Conservation (phyloP, 1,140 invertebrate genomes). For the Phocides pigmalion region DNA sequence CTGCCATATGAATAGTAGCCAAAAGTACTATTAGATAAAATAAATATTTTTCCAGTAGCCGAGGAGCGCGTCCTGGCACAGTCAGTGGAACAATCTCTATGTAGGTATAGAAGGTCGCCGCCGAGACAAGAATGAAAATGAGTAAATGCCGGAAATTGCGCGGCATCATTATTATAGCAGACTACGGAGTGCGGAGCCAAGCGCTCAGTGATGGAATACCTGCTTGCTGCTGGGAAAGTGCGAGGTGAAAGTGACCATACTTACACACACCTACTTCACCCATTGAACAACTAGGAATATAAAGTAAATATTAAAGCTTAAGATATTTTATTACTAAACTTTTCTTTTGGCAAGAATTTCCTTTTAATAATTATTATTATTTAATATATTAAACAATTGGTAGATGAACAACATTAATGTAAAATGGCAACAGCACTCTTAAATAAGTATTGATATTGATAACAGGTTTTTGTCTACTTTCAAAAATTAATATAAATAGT, state of each 20-base stretch:
- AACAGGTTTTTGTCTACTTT: no score
- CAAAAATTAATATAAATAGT: no score
- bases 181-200: not conserved
- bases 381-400: no score
- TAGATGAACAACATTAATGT: no score
- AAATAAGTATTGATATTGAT: no score
- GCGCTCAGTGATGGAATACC: conserved; percentile 5
- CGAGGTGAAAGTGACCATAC: conserved; percentile 17
- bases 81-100: conserved; percentile 8
- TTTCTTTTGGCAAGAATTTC: no score
- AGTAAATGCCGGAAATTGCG: conserved; percentile 22
- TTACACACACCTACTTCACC: not conserved
- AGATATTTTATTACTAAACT: not conserved
- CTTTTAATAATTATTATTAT: no score
- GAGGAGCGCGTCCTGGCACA: not conserved
- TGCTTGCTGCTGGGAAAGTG: not conserved
- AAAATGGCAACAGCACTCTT: no score
- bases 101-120: conserved; percentile 10
- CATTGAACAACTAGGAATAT: not conserved
- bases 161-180: conserved; percentile 7
- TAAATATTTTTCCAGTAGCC: not conserved
- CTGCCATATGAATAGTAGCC: not conserved
- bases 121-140: conserved; percentile 24
- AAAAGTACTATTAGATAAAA: not conserved
- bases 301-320: not conserved